Percentiles rank a stretch among this genome's conserved stretches.
Conservation (phyloP, 2,888 invertebrate species). For the Amaurobius ferox region DNA sequence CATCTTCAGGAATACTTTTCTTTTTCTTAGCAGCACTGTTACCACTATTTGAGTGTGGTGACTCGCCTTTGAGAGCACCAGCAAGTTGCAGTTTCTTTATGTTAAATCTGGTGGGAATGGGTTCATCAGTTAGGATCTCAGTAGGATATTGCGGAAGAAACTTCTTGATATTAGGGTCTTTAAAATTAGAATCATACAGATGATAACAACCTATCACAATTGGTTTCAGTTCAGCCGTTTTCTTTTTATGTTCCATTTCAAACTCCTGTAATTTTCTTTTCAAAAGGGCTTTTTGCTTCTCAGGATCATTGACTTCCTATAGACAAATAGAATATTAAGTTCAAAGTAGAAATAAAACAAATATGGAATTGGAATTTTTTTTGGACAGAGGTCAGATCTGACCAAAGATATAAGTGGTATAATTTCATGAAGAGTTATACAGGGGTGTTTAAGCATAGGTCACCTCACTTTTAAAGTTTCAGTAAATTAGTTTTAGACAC, state of each 20-base stretch:
- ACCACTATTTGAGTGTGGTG: not conserved
- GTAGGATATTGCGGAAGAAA: slow-evolving; percentile 34
- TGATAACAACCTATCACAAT: slow-evolving; percentile 72
- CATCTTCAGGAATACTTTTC: slow-evolving; percentile 49
- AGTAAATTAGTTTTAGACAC: too few species aligned
- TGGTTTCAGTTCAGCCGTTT: slow-evolving; percentile 75
- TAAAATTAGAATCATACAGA: slow-evolving; percentile 77
- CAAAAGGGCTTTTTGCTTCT: slow-evolving; percentile 70
- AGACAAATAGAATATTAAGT: not conserved
- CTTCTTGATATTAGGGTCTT: slow-evolving; percentile 19
- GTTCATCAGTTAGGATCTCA: slow-evolving; percentile 25
- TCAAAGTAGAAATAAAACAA: too few species aligned
- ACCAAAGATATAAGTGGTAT: too few species aligned
- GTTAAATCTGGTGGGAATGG: slow-evolving; percentile 52
- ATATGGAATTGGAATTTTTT: too few species aligned
- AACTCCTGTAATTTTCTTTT: slow-evolving; percentile 75
- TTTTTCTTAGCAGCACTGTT: not conserved
- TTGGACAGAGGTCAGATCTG: too few species aligned
- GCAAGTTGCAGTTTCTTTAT: slow-evolving; percentile 26
- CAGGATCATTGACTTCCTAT: slow-evolving; percentile 40
- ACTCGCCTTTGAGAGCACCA: not conserved
- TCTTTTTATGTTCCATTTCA: slow-evolving; percentile 75
- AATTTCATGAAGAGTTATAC: too few species aligned
- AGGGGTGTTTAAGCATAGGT: too few species aligned
- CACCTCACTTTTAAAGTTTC: too few species aligned